phyloP scores from a whole-genome alignment of 2,888 invertebrate genomes.

The Cerastis leucographa region DNA sequence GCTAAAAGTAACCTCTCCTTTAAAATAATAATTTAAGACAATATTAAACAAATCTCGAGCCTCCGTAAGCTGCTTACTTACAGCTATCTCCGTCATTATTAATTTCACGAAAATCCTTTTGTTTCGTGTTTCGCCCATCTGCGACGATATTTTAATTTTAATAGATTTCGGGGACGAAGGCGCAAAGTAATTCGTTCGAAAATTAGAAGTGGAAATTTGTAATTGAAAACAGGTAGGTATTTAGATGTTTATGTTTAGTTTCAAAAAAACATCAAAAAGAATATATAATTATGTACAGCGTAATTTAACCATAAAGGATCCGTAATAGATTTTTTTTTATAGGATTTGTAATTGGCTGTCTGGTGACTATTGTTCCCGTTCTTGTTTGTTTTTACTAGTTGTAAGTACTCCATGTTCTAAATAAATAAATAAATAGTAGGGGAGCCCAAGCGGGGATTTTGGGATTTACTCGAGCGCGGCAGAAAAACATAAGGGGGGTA shows the following conservation, averaged over 20 bases:
- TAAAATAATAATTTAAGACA: slow-evolving; percentile 39
- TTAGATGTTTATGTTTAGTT: neutral
- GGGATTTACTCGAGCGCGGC: too few relatives aligned
- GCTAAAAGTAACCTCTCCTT: neutral
- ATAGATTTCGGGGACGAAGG: slow-evolving; percentile 29
- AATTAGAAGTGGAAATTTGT: slow-evolving; percentile 33
- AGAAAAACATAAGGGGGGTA: too few relatives aligned
- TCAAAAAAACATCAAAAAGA: too few relatives aligned
- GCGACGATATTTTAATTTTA: slow-evolving; percentile 49
- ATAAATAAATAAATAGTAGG: too few relatives aligned
- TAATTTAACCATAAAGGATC: too few relatives aligned
- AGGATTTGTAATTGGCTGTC: too few relatives aligned
- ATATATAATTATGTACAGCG: too few relatives aligned
- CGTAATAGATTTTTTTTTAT: too few relatives aligned
- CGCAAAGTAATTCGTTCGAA: slow-evolving; percentile 33
- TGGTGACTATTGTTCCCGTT: too few relatives aligned
- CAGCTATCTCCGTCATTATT: slow-evolving; percentile 49
- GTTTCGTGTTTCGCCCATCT: slow-evolving; percentile 36
- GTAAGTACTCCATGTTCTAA: too few relatives aligned
- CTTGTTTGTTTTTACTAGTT: too few relatives aligned
- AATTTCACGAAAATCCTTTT: slow-evolving; percentile 56
- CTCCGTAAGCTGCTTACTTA: slow-evolving; percentile 58
- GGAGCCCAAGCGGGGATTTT: too few relatives aligned
- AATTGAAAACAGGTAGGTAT: neutral
- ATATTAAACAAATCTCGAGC: slow-evolving; percentile 41